Conservation (phyloP, 2,797 vertebrate genomes). For the Antennarius maculatus region DNA sequence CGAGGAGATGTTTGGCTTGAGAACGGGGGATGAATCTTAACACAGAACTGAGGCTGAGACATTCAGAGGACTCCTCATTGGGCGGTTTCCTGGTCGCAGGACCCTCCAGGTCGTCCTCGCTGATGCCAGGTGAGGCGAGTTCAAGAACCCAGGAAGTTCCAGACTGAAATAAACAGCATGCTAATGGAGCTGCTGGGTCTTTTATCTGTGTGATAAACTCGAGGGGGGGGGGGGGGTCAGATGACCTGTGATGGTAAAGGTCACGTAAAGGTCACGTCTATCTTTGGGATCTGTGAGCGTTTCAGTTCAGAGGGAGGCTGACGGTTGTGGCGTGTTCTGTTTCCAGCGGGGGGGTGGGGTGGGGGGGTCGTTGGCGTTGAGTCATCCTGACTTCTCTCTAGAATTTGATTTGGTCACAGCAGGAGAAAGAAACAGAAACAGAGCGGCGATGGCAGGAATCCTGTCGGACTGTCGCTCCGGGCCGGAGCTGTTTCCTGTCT, state of each 20-base stretch:
- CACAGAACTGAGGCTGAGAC: neutral
- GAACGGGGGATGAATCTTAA: constrained; percentile 8
- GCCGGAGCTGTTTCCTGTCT: constrained; percentile 40
- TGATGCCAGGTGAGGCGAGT: constrained; percentile 12
- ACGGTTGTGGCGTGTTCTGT: neutral
- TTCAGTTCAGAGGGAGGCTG: constrained; percentile 1
- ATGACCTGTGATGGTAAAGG: too few species aligned
- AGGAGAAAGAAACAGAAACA: constrained; percentile 10
- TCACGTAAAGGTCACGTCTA: too few species aligned
- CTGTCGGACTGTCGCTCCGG: constrained; percentile 24
- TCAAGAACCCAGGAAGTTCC: neutral
- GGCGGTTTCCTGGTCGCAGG: constrained; percentile 10
- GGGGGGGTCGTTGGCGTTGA: constrained; percentile 4
- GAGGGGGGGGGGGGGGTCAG: too few species aligned
- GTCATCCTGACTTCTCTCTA: constrained; percentile 16
- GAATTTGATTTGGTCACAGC: constrained; percentile 28
- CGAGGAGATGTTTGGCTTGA: constrained; percentile 25
- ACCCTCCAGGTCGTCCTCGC: neutral
- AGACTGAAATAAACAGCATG: too few species aligned
- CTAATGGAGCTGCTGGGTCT: too few species aligned
- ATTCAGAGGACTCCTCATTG: constrained; percentile 3
- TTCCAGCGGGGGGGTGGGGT: neutral
- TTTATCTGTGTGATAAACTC: too few species aligned
- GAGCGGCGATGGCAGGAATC: constrained; percentile 19
- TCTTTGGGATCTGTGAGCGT: neutral